Evolutionary conservation across 2,113 vertebrate species (phyloP).

Genomic region (Excalfactoria chinensis): DNA sequence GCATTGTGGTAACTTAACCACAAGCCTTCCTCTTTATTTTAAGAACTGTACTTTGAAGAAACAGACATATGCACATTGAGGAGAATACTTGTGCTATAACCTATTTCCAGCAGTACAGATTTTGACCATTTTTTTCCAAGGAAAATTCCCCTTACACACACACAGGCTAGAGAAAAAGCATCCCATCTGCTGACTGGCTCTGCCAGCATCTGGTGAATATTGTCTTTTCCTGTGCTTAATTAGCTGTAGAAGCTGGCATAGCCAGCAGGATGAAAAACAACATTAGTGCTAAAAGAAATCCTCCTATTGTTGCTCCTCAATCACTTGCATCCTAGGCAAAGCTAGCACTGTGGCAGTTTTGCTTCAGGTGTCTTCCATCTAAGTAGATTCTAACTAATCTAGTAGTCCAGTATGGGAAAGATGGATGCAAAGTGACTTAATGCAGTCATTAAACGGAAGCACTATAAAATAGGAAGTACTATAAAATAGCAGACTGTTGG

Average conservation of each 20-base stretch:
- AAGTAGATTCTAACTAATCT: not conserved
- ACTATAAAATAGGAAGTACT: not conserved
- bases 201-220: conserved; percentile 28
- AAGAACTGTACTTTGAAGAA: not conserved
- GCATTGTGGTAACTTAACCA: not conserved
- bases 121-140: not conserved
- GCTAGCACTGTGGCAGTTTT: not conserved
- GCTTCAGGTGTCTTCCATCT: not conserved
- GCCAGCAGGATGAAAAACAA: not conserved
- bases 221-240: conserved; percentile 54
- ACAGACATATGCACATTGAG: not conserved
- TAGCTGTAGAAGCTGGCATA: conserved; percentile 19
- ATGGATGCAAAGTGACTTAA: not conserved
- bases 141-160: not conserved
- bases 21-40: not conserved
- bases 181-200: conserved; percentile 37
- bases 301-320: not conserved
- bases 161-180: conserved; percentile 13
- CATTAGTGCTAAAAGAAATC: not conserved
- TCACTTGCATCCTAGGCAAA: accelerated
- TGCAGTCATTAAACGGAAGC: not conserved
- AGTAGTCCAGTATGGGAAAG: not conserved
- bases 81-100: not conserved
- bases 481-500: not conserved
- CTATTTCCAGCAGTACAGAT: not conserved